A percentile compares a stretch with the other conserved stretches of the same genome.
Evolutionary conservation across 92 coral and sea anemone species (phyloP).

Genomic region (Zoanthus solanderi): DNA sequence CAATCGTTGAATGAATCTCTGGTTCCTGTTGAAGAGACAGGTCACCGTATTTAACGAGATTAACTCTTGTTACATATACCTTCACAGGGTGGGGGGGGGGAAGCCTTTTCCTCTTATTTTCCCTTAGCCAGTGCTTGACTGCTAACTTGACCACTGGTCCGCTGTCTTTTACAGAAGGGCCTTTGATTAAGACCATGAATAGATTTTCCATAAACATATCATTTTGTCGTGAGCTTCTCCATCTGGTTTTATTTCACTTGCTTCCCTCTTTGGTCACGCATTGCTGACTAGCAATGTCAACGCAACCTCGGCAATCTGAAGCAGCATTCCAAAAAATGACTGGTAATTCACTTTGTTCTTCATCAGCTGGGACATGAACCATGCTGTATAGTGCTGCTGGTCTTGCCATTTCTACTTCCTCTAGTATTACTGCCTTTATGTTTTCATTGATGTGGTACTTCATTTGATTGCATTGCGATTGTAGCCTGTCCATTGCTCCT

Average conservation of each 20-base stretch:
- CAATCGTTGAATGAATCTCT: background rate
- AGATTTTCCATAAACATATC: constrained; percentile 30
- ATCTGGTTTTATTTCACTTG: constrained; percentile 17
- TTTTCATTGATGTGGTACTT: constrained; percentile 40
- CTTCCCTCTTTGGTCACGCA: constrained; percentile 31
- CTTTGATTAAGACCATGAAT: constrained; percentile 28
- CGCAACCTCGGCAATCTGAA: constrained; percentile 40
- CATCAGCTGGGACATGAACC: constrained; percentile 39
- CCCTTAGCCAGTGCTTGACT: background rate
- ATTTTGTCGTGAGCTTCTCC: constrained; percentile 35
- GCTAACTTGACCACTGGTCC: constrained; percentile 35
- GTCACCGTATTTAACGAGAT: background rate
- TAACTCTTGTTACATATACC: constrained; percentile 25
- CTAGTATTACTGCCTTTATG: constrained; percentile 31
- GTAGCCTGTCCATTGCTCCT: constrained; percentile 43
- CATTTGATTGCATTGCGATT: constrained; percentile 32
- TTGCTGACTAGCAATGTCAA: constrained; percentile 24
- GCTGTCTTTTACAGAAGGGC: constrained; percentile 50
- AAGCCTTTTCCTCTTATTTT: constrained; percentile 38
- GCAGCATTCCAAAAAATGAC: constrained; percentile 42
- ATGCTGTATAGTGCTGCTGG: constrained; percentile 37
- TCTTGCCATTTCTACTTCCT: constrained; percentile 44
- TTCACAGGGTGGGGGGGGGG: background rate
- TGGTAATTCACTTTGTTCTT: constrained; percentile 39
- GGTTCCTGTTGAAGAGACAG: constrained; percentile 2